Conservation (phyloP, 2,113 vertebrate species). For the Sapajus apella region DNA sequence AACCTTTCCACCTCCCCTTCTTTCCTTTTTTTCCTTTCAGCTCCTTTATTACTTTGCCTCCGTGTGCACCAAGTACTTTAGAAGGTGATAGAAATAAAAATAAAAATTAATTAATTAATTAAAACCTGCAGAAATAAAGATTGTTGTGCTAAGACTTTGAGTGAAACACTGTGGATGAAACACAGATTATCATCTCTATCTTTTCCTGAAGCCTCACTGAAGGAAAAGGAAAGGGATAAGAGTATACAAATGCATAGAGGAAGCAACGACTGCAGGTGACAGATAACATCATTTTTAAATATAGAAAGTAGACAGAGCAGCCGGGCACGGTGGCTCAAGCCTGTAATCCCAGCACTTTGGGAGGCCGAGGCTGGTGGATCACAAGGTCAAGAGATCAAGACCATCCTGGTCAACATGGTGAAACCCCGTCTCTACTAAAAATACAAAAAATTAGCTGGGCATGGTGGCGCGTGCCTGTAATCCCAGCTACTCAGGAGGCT, state of each 20-base stretch:
- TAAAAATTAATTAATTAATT: too few relatives aligned
- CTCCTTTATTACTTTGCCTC: neutral
- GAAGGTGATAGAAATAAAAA: neutral
- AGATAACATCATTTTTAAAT: neutral
- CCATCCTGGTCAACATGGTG: too few relatives aligned
- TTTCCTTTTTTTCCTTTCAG: neutral
- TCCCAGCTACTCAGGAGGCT: too few relatives aligned
- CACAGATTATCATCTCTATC: neutral
- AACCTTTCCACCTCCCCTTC: neutral
- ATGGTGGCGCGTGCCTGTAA: too few relatives aligned
- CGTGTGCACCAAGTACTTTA: neutral
- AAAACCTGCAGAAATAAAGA: neutral
- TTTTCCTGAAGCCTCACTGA: neutral
- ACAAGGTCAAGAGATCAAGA: too few relatives aligned
- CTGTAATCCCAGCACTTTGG: too few relatives aligned
- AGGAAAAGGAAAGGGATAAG: neutral
- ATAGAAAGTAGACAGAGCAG: neutral
- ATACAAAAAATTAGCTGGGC: too few relatives aligned
- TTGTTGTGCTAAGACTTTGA: neutral
- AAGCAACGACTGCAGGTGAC: neutral
- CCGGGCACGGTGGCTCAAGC: too few relatives aligned
- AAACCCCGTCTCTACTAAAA: too few relatives aligned
- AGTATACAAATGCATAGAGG: neutral
- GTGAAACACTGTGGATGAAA: neutral
- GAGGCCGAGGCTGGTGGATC: too few relatives aligned